Percentiles rank a stretch among this genome's conserved stretches.
Conservation (phyloP, 2,888 invertebrate species). For the Hydrotaea cyrtoneurina region DNA sequence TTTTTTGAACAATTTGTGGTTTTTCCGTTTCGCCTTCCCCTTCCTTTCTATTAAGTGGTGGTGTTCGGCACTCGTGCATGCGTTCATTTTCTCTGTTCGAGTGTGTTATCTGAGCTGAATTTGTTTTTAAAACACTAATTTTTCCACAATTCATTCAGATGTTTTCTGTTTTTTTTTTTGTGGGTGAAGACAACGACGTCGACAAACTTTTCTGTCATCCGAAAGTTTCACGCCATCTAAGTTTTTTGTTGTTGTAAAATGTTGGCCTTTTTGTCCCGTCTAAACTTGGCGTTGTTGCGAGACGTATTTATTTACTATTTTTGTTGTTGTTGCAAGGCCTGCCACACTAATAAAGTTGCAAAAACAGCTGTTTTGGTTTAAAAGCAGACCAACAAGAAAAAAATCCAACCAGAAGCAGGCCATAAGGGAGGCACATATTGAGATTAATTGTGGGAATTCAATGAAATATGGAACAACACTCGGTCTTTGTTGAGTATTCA, state of each 20-base stretch:
- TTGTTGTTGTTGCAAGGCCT: neutral
- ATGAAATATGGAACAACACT: slow-evolving; percentile 20
- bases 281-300: no score
- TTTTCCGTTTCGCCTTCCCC: neutral
- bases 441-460: slow-evolving; percentile 28
- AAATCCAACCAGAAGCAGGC: neutral
- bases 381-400: neutral
- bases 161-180: no score
- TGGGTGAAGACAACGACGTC: neutral
- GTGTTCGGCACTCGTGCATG: neutral
- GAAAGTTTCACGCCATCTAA: neutral
- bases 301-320: neutral
- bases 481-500: neutral
- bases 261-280: neutral
- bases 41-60: neutral
- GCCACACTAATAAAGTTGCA: neutral
- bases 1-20: slow-evolving; percentile 2
- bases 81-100: neutral
- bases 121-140: neutral
- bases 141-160: neutral
- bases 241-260: neutral
- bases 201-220: neutral
- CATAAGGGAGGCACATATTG: neutral
- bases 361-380: slow-evolving; percentile 36
- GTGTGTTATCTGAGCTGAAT: neutral